Percentiles rank a stretch among this genome's conserved stretches.
phyloP scores from a whole-genome alignment of 2,797 vertebrate genomes.

The Poeciliopsis turneri region DNA sequence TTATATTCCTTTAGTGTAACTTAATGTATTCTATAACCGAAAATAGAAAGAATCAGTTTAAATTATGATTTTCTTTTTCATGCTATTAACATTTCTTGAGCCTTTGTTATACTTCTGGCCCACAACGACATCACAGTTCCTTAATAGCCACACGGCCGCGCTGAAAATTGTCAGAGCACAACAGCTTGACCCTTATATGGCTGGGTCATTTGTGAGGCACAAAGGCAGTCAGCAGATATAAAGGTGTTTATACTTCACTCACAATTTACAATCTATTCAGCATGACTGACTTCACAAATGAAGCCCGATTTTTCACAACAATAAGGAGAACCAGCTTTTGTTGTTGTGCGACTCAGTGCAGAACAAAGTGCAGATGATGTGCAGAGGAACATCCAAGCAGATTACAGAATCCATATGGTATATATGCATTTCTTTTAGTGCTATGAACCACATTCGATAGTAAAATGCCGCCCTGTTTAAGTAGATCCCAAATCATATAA shows the following conservation, averaged over 20 bases:
- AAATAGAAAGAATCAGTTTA: neutral
- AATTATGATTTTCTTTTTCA: slow-evolving; percentile 26
- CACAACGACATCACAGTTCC: slow-evolving; percentile 28
- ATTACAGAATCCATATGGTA: slow-evolving; percentile 26
- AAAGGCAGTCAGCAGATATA: slow-evolving; percentile 63
- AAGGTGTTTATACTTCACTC: slow-evolving; percentile 67
- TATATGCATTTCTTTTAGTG: slow-evolving; percentile 4
- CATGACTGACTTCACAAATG: slow-evolving; percentile 61
- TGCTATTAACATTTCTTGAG: slow-evolving; percentile 1
- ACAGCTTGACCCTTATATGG: slow-evolving; percentile 60
- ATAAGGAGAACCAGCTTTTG: slow-evolving; percentile 47
- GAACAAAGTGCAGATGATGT: slow-evolving; percentile 18
- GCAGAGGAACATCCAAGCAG: slow-evolving; percentile 20
- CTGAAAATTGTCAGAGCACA: slow-evolving; percentile 50
- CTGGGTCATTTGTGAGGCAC: slow-evolving; percentile 70
- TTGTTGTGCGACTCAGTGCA: slow-evolving; percentile 15
- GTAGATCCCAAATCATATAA: slow-evolving; percentile 44
- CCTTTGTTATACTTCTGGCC: slow-evolving; percentile 18
- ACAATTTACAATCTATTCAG: slow-evolving; percentile 74
- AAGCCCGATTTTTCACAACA: slow-evolving; percentile 46
- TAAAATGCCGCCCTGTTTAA: slow-evolving; percentile 30
- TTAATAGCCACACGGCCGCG: slow-evolving; percentile 26
- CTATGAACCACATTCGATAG: slow-evolving; percentile 22
- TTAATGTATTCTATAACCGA: neutral
- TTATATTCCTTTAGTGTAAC: neutral